Percentiles rank a stretch among this genome's conserved stretches.
These are phyloP conservation scores for Sitobion miscanthi DNA, from an alignment of 1,140 invertebrate genomes.

Conservation along the genomic window DNA sequence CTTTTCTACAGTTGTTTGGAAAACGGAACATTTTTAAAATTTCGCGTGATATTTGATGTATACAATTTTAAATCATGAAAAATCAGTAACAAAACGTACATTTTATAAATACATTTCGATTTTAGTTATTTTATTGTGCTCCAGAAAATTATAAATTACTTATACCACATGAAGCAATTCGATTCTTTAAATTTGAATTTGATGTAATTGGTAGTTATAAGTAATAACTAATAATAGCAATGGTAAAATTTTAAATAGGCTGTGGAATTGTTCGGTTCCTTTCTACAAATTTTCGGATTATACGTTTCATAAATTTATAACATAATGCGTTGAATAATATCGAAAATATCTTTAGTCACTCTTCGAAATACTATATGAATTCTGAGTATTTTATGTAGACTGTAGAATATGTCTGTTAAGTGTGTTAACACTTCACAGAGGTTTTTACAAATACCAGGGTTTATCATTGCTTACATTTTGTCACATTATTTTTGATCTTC, in stretches of 20 bases:
- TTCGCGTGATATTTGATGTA: background rate
- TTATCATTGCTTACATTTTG: background rate
- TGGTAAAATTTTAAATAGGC: background rate
- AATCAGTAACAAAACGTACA: background rate
- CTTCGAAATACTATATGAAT: background rate
- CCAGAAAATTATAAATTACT: too few species aligned
- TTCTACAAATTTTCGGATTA: background rate
- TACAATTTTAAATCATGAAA: background rate
- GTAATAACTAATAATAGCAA: too few species aligned
- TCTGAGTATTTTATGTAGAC: background rate
- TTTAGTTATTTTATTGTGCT: too few species aligned
- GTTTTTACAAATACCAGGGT: background rate
- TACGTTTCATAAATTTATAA: background rate
- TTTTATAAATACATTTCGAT: background rate
- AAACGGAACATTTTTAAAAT: background rate
- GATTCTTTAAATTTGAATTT: background rate
- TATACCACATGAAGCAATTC: too few species aligned
- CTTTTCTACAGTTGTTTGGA: background rate
- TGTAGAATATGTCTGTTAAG: too few species aligned
- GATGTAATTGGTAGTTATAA: background rate
- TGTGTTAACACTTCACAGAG: background rate
- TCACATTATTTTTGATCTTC: background rate
- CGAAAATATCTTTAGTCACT: background rate
- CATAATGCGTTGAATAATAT: background rate
- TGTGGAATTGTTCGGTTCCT: background rate